Evolutionary conservation across 2,113 vertebrate genomes (phyloP).

Genomic region (Oryzias curvinotus): DNA sequence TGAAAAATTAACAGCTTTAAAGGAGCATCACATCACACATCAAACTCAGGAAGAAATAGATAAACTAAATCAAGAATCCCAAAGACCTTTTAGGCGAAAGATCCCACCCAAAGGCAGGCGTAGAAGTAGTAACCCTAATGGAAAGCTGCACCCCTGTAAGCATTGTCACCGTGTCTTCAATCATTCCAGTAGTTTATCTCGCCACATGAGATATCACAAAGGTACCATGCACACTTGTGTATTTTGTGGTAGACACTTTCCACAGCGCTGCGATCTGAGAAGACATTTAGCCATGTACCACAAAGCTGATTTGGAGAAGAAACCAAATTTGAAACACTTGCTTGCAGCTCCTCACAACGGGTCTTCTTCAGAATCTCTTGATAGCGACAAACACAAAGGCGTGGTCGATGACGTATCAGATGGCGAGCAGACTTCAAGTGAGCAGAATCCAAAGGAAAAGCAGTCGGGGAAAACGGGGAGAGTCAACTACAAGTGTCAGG

Average conservation of each 20-base stretch:
- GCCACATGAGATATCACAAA: slow-evolving; percentile 81
- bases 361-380: slow-evolving; percentile 19
- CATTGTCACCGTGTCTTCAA: slow-evolving; percentile 77
- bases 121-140: slow-evolving; percentile 49
- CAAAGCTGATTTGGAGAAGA: slow-evolving; percentile 67
- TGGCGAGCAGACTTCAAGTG: slow-evolving; percentile 39
- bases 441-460: slow-evolving; percentile 32
- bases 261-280: slow-evolving; percentile 78
- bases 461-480: slow-evolving; percentile 49
- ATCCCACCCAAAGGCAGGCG: slow-evolving; percentile 39
- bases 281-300: slow-evolving; percentile 77
- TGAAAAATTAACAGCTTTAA: slow-evolving; percentile 65
- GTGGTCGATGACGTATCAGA: slow-evolving; percentile 43
- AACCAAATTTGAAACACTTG: slow-evolving; percentile 53
- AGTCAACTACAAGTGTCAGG: slow-evolving; percentile 74
- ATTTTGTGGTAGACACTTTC: slow-evolving; percentile 76
- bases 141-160: slow-evolving; percentile 77
- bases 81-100: slow-evolving; percentile 36
- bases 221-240: slow-evolving; percentile 78
- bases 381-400: slow-evolving; percentile 29
- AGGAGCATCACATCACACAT: slow-evolving; percentile 73
- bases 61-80: slow-evolving; percentile 56
- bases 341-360: slow-evolving; percentile 38
- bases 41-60: slow-evolving; percentile 71
- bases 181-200: slow-evolving; percentile 81